phyloP scores from a whole-genome alignment of 2,797 vertebrate species.

The Diplodus sargus region DNA sequence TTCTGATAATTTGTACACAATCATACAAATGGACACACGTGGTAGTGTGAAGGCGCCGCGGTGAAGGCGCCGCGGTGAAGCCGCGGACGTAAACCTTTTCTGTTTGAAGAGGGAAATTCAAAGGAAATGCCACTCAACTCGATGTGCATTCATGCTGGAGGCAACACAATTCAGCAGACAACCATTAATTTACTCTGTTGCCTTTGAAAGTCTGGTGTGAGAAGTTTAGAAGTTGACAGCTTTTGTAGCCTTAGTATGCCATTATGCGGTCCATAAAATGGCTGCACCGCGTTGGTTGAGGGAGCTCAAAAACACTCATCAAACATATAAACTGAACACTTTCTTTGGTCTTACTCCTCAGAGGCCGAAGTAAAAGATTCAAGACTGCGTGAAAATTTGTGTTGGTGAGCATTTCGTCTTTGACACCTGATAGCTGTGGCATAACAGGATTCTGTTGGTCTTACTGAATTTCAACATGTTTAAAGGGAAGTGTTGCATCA shows the following conservation, averaged over 20 bases:
- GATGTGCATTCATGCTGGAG: constrained; percentile 1
- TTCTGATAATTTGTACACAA: constrained; percentile 11
- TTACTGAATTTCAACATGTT: constrained; percentile 28
- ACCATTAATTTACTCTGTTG: not conserved
- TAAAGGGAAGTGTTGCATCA: constrained; percentile 40
- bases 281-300: not conserved
- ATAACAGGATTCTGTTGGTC: constrained; percentile 2
- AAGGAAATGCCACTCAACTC: constrained; percentile 38
- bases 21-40: constrained; percentile 19
- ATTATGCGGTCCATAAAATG: not conserved
- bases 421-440: too few species aligned
- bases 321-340: too few species aligned
- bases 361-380: too few species aligned
- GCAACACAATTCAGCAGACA: constrained; percentile 7
- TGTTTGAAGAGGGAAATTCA: constrained; percentile 24
- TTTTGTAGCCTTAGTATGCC: not conserved
- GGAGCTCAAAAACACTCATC: not conserved
- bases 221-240: not conserved
- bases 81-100: constrained; percentile 22
- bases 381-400: too few species aligned
- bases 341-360: too few species aligned
- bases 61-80: not conserved
- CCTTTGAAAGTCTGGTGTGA: not conserved
- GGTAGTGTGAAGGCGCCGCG: not conserved
- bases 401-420: too few species aligned